Evolutionary conservation across 2,113 vertebrate species (phyloP).

Genomic region (Corythoichthys intestinalis): DNA sequence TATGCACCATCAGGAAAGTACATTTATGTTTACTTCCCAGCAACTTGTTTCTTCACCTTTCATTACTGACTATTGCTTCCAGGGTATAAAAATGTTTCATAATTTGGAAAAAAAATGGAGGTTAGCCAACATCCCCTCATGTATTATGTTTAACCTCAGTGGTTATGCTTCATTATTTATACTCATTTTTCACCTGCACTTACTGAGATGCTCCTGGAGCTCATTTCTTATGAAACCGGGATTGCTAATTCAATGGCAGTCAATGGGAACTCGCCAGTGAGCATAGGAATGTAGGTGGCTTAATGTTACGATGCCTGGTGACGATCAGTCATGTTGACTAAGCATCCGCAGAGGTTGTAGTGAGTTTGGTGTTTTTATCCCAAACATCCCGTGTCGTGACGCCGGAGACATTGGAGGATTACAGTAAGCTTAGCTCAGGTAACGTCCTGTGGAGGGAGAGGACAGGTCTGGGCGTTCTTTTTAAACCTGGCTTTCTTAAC

Average conservation of each 20-base stretch:
- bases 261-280: conserved; percentile 8
- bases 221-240: conserved; percentile 3
- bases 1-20: conserved; percentile 61
- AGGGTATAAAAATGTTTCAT: too few relatives aligned
- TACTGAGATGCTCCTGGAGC: not conserved
- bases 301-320: conserved; percentile 38
- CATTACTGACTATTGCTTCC: conserved; percentile 1
- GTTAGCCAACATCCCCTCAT: not conserved
- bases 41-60: conserved; percentile 51
- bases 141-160: not conserved
- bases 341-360: conserved; percentile 50
- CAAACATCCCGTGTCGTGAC: conserved; percentile 67
- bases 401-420: conserved; percentile 62
- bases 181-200: not conserved
- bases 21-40: conserved; percentile 49
- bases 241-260: not conserved
- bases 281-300: conserved; percentile 12
- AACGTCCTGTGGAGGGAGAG: conserved; percentile 35
- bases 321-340: conserved; percentile 54
- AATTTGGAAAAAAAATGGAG: not conserved
- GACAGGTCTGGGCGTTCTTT: conserved; percentile 61
- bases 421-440: conserved; percentile 70
- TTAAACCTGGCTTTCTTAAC: conserved; percentile 49
- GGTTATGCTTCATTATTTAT: not conserved
- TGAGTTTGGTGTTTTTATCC: conserved; percentile 69